These are phyloP conservation scores for Tethea ocularis DNA, from an alignment of 2,888 invertebrate genomes.

Conservation along the genomic window DNA sequence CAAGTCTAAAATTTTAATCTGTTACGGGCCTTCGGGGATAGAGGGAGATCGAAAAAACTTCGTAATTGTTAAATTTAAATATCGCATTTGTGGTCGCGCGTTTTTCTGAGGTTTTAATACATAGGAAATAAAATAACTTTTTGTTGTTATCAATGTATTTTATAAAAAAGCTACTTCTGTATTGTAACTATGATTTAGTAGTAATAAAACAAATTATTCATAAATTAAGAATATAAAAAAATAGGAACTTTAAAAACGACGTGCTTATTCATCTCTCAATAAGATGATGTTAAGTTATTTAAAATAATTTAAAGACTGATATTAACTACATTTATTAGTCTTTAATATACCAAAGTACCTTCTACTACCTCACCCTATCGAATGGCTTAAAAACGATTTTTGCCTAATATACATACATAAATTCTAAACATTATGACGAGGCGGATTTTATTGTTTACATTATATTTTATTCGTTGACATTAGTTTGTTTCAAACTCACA, in stretches of 20 bases:
- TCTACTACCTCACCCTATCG: neutral
- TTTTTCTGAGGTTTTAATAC: too few relatives aligned
- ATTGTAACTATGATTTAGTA: neutral
- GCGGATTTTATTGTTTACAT: too few relatives aligned
- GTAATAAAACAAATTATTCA: constrained; percentile 25
- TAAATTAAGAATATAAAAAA: constrained; percentile 43
- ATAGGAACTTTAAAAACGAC: constrained; percentile 61
- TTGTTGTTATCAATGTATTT: neutral
- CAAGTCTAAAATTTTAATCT: too few relatives aligned
- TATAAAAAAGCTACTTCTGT: neutral
- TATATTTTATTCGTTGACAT: too few relatives aligned
- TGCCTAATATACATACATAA: too few relatives aligned
- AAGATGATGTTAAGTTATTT: neutral
- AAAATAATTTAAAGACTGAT: neutral
- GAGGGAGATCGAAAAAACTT: too few relatives aligned
- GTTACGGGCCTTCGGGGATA: too few relatives aligned
- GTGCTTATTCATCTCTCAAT: constrained; percentile 37
- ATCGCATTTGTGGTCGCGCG: too few relatives aligned
- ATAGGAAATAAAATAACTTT: neutral
- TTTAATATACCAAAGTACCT: neutral
- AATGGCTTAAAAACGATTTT: too few relatives aligned
- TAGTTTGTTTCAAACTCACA: too few relatives aligned
- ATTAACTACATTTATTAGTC: neutral
- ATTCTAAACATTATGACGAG: too few relatives aligned
- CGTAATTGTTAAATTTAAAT: too few relatives aligned